Evolutionary conservation across 2,113 vertebrate genomes (phyloP).

Genomic region (Henicopernis longicauda): DNA sequence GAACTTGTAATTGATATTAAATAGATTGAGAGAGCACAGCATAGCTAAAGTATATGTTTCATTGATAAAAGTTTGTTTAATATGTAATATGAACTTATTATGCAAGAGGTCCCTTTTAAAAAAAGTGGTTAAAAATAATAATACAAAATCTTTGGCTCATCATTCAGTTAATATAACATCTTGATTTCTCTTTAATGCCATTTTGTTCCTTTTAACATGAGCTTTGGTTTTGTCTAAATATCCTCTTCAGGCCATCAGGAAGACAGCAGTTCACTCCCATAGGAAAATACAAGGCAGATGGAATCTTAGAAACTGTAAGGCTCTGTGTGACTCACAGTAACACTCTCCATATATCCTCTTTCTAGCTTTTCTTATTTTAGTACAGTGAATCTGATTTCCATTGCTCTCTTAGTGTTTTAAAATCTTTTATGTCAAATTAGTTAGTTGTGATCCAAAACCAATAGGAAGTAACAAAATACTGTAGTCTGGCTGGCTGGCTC

Average conservation of each 20-base stretch:
- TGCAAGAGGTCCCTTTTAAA: neutral
- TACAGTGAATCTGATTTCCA: neutral
- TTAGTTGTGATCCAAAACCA: neutral
- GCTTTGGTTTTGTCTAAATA: conserved; percentile 22
- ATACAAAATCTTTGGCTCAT: neutral
- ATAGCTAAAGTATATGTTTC: neutral
- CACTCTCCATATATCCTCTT: neutral
- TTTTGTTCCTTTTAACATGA: neutral
- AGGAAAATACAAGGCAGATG: conserved; percentile 87
- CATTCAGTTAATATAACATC: neutral
- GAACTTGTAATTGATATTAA: neutral
- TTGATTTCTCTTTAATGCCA: neutral
- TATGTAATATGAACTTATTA: neutral
- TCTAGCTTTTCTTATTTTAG: neutral
- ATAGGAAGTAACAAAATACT: neutral
- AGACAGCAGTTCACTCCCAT: conserved; percentile 82
- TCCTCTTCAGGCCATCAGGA: conserved; percentile 81
- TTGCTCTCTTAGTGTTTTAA: neutral
- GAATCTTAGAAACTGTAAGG: conserved; percentile 88
- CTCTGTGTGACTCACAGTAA: conserved; percentile 26
- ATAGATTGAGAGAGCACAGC: neutral
- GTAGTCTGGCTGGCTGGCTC: neutral
- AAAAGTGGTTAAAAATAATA: neutral
- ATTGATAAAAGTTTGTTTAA: neutral
- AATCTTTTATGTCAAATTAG: neutral